These are phyloP conservation scores for Urechis unicinctus DNA, from an alignment of 2,888 invertebrate genomes.

Conservation along the genomic window DNA sequence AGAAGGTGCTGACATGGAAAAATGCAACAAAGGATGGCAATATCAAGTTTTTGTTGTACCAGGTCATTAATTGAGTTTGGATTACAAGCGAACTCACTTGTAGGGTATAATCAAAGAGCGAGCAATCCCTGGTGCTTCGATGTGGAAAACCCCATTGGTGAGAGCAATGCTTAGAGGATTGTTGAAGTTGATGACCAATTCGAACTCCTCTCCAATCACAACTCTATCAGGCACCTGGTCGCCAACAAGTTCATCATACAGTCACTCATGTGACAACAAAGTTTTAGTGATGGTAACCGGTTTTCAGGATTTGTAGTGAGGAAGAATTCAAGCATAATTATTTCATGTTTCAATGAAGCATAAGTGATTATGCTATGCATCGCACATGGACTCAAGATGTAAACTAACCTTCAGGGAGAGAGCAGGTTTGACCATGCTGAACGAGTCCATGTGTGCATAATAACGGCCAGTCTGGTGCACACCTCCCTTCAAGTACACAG, in stretches of 20 bases:
- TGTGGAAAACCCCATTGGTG: slow-evolving; percentile 32
- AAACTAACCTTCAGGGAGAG: slow-evolving; percentile 34
- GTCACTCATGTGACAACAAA: background rate
- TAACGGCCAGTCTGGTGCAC: slow-evolving; percentile 37
- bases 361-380: no score
- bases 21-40: no score
- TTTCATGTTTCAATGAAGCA: no score
- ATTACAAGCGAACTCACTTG: slow-evolving; percentile 6
- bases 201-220: slow-evolving; percentile 26
- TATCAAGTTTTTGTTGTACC: no score
- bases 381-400: background rate
- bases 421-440: slow-evolving; percentile 36
- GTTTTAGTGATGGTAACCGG: no score
- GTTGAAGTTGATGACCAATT: slow-evolving; percentile 33
- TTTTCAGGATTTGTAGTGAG: no score
- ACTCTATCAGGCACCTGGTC: slow-evolving; percentile 27
- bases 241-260: background rate
- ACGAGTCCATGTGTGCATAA: slow-evolving; percentile 31
- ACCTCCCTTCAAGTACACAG: slow-evolving; percentile 33
- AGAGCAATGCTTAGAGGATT: slow-evolving; percentile 38
- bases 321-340: no score
- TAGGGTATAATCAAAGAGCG: background rate
- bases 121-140: slow-evolving; percentile 41
- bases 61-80: background rate
- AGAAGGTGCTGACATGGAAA: no score